Evolutionary conservation across 2,113 vertebrate genomes (phyloP).

Genomic region (Centropus bengalensis): DNA sequence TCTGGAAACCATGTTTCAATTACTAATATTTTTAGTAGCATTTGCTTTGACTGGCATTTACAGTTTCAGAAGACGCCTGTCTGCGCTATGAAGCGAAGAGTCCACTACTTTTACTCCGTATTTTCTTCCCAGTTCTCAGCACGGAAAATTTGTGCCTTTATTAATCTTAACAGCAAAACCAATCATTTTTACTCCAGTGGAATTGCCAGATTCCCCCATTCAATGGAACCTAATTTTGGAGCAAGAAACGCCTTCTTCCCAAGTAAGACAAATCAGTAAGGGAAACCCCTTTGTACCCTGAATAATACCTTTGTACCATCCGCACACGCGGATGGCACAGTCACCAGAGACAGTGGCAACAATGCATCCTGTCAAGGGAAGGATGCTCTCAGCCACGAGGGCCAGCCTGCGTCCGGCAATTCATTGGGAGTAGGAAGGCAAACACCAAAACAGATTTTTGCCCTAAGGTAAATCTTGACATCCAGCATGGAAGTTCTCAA

Average conservation of each 20-base stretch:
- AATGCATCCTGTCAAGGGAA: not conserved
- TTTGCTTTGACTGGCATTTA: not conserved
- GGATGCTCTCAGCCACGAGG: not conserved
- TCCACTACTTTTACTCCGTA: not conserved
- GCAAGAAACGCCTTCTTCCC: not conserved
- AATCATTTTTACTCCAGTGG: not conserved
- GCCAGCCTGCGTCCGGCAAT: not conserved
- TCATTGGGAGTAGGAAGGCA: not conserved
- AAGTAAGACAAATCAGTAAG: not conserved
- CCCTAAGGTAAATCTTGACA: rapidly evolving
- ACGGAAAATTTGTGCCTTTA: not conserved
- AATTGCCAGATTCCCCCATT: not conserved
- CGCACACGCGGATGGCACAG: not conserved
- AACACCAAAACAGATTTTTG: not conserved
- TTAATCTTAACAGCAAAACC: not conserved
- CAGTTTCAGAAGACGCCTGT: not conserved
- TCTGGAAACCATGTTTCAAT: not conserved
- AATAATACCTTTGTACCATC: too few relatives aligned
- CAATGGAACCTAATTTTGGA: not conserved
- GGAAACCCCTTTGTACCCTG: not conserved
- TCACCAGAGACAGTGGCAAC: not conserved
- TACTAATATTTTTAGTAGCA: not conserved
- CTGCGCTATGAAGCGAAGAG: not conserved
- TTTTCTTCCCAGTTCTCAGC: not conserved
- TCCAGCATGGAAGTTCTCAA: not conserved